A percentile compares a stretch with the other conserved stretches of the same genome.
These are phyloP conservation scores for Ambastaia sidthimunki DNA, from an alignment of 2,797 vertebrate genomes.

Conservation along the genomic window DNA sequence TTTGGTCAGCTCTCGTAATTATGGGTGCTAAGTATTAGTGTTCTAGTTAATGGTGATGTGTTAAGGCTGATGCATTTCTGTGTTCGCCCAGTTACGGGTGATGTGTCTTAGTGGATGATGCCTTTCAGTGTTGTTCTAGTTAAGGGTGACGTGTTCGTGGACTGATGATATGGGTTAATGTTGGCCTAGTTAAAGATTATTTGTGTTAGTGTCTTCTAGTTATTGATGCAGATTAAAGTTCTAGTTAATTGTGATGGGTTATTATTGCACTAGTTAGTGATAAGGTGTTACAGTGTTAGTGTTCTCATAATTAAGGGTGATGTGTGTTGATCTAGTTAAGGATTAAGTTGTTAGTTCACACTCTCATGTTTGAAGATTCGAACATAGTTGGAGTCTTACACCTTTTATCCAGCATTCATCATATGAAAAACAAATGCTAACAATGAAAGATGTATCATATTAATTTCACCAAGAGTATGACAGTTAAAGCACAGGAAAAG, in stretches of 20 bases:
- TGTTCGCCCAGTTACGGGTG: no score
- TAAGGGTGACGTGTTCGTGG: background rate
- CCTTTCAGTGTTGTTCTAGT: background rate
- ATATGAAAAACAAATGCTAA: background rate
- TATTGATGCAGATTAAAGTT: background rate
- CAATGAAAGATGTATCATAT: background rate
- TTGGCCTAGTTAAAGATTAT: background rate
- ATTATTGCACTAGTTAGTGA: background rate
- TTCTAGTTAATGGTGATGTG: no score
- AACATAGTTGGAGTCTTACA: background rate
- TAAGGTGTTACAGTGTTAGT: background rate
- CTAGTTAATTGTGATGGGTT: no score
- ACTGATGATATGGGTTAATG: background rate
- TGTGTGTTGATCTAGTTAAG: no score
- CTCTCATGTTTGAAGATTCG: background rate
- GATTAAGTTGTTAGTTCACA: no score
- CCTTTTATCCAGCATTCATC: background rate
- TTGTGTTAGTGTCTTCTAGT: background rate
- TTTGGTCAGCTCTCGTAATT: no score
- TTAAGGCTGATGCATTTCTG: no score
- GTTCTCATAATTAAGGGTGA: background rate
- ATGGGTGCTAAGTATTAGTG: no score
- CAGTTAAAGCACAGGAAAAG: slow-evolving; percentile 3
- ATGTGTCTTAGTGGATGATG: no score
- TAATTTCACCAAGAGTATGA: background rate